Evolutionary conservation across 2,888 invertebrate genomes (phyloP), one percentile per base, ranked within the genome.

Genomic region (Dichetophora obliterata): DNA sequence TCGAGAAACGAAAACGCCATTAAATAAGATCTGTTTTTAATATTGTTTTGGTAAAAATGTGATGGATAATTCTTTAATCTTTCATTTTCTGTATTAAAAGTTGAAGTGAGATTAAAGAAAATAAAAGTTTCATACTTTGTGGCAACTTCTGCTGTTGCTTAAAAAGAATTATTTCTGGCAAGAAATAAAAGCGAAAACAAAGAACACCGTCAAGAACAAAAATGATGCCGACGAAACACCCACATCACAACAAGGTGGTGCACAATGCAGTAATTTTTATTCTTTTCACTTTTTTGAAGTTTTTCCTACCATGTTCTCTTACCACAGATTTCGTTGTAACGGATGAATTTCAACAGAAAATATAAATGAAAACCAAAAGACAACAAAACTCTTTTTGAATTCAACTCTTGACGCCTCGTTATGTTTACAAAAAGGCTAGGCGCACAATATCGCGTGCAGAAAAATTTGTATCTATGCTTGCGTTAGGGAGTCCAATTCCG

Each of bases 61-160:
- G 34, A 63, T 31, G 24, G 6, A 31, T 3, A 31, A 6, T 6
- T n/a, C n/a, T 37, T 37, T 19, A 65, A 65, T 19, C 27, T 61
- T 22, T 37, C 27, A 14, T 22, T 57, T 57, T 22, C 24, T 24
- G 22, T 9, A 57, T 27, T 19, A n/a, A 43, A n/a, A 31, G 8
- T 31, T 19, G 2, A n/a, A 19, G 37, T 27, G 22, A 1, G 16
- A 14, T 22, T n/a, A 11, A 68, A 50, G n/a, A 68, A 54, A 69
- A 52, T n/a, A 27, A 37, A 27, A 22, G 69, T 27, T 69, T 52
- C 69, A 69, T 69, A 69, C 69, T 52, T 70, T 54, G n/a, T 3
- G 5, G 69, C 69, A 16, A 19, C 52, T 34, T 34, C 54, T n/a
- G 43, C 22, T 19, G 43, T 24, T 43, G 31, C 9, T 27, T 27